Conservation (phyloP, 2,888 invertebrate species). For the Gastracanthus pulcherrimus region DNA sequence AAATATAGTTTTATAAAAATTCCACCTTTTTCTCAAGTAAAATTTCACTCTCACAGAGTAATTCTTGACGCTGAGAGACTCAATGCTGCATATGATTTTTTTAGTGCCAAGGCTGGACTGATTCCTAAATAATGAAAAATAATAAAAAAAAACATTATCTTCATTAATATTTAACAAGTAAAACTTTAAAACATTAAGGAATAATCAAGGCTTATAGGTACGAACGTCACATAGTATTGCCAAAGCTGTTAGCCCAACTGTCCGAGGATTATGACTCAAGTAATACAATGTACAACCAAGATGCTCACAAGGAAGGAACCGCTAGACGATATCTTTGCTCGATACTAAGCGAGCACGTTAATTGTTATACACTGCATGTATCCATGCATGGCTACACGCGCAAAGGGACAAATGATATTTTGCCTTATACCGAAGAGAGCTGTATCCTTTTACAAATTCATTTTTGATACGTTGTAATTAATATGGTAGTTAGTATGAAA, state of each 20-base stretch:
- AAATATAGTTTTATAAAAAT: no score
- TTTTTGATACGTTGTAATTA: no score
- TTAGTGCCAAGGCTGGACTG: not conserved
- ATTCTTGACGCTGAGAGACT: no score
- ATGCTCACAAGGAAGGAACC: conserved; percentile 90
- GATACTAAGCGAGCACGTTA: conserved; percentile 86
- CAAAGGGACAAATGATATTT: conserved; percentile 83
- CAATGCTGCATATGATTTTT: not conserved
- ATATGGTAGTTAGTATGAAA: no score
- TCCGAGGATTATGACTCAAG: conserved; percentile 92
- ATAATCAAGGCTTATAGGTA: conserved; percentile 81
- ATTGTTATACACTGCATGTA: conserved; percentile 93
- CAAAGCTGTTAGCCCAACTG: conserved; percentile 92
- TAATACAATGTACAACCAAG: conserved; percentile 95
- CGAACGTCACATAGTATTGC: conserved; percentile 96
- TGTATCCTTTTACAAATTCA: conserved; percentile 87
- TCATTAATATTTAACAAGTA: conserved; percentile 12
- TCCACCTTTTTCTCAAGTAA: no score
- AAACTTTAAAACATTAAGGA: conserved; percentile 50
- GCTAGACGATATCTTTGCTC: conserved; percentile 91
- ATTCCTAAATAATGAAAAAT: no score
- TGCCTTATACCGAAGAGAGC: conserved; percentile 95
- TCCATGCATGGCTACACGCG: conserved; percentile 93
- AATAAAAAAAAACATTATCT: no score
- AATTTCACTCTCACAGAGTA: no score